These are phyloP conservation scores for Trissolcus brochymenae DNA, from an alignment of 2,888 invertebrate species.

Conservation along the genomic window DNA sequence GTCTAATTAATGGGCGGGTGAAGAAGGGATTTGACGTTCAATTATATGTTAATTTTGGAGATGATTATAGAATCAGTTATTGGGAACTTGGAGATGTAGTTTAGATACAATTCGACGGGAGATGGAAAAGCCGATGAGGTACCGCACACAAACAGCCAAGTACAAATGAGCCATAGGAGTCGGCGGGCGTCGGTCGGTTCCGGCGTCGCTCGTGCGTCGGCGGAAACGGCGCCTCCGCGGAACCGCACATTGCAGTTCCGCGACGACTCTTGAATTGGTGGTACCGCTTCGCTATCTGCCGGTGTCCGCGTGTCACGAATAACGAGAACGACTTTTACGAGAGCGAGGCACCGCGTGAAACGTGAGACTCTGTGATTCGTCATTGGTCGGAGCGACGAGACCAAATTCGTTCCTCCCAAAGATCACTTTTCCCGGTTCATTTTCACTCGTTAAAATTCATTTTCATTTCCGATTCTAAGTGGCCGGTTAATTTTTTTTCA, in stretches of 20 bases:
- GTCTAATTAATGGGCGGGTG: no score
- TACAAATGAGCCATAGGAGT: conserved; percentile 36
- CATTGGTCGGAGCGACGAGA: conserved; percentile 47
- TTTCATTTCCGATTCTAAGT: conserved; percentile 2
- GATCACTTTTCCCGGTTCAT: conserved; percentile 23
- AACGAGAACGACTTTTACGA: conserved; percentile 39
- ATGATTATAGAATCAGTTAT: no score
- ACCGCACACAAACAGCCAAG: conserved; percentile 38
- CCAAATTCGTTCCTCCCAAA: conserved; percentile 48
- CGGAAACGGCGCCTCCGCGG: conserved; percentile 54
- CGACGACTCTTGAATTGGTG: conserved; percentile 54
- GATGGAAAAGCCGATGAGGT: conserved; percentile 26
- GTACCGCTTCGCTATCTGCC: conserved; percentile 36
- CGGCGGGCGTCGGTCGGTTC: conserved; percentile 47
- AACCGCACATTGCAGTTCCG: conserved; percentile 58
- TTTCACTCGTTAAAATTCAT: conserved; percentile 12
- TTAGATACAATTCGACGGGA: not conserved
- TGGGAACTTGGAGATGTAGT: not conserved
- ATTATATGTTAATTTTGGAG: no score
- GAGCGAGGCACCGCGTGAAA: conserved; percentile 43
- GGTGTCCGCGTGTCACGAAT: conserved; percentile 51
- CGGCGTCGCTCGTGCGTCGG: conserved; percentile 50
- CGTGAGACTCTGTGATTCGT: conserved; percentile 53
- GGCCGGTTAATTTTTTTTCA: conserved; percentile 1
- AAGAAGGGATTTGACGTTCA: no score